Evolutionary conservation across 1,140 invertebrate genomes (phyloP).

Genomic region (Platorchestia sp.): DNA sequence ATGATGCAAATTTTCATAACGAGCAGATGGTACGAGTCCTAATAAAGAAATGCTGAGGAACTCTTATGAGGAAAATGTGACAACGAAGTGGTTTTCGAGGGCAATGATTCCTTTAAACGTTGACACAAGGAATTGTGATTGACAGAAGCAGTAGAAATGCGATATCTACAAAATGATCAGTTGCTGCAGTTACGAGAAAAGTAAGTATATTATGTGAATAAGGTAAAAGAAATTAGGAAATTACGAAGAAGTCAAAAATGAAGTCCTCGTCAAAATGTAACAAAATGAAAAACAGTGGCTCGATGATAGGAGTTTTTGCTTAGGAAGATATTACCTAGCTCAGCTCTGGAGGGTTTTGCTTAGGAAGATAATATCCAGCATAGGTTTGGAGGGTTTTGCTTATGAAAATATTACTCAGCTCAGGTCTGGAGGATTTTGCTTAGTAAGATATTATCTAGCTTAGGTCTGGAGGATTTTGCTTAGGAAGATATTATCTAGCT

Average conservation of each 20-base stretch:
- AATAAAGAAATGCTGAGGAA: not conserved
- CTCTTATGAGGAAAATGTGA: not conserved
- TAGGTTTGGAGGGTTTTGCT: not conserved
- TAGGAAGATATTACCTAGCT: too few relatives aligned
- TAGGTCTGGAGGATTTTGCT: not conserved
- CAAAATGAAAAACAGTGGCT: not conserved
- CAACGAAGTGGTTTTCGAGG: not conserved
- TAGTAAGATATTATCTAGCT: not conserved
- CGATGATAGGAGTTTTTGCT: not conserved
- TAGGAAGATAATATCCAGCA: too few relatives aligned
- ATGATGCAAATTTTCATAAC: not conserved
- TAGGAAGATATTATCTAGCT: not conserved
- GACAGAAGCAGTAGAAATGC: not conserved
- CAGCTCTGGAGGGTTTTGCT: not conserved
- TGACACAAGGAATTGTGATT: not conserved
- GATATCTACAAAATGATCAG: not conserved
- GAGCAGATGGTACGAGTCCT: not conserved
- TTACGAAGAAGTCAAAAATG: not conserved
- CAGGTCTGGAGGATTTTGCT: not conserved
- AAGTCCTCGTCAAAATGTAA: not conserved
- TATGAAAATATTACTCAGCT: not conserved
- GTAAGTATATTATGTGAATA: not conserved
- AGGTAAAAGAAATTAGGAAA: not conserved
- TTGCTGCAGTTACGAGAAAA: not conserved
- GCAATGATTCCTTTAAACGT: not conserved